Evolutionary conservation across 2,113 vertebrate genomes (phyloP), one percentile per base, ranked within the genome.

Genomic region (Peromyscus californicus): DNA sequence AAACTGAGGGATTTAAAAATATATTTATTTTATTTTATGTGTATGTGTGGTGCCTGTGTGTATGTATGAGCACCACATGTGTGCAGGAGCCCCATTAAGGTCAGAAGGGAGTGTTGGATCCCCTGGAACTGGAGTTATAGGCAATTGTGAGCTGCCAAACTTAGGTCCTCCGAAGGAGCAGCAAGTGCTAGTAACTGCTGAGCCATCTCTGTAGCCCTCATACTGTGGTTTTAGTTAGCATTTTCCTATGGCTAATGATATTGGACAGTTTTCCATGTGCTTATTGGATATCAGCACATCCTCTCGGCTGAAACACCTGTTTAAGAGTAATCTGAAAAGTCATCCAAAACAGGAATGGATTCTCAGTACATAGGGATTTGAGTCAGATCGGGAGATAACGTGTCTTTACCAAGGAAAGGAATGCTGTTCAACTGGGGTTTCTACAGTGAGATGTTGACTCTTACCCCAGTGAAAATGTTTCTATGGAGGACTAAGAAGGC

Each of bases 371-470:
- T 33, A 95, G 63, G 42, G 95, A 95, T 96, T 95, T 93, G 85
- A 74, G 33, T 90, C 84, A 57, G 92, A 90, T 48, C 51, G 21
- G 69, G 91, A 42, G 63, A 67, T 75, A 63, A 93, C 79, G 70
- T 65, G 24, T 15, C 65, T 95, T 96, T 91, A 96, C 33, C 69
- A 92, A 96, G 74, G 75, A 97, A 96, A 94, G 22, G 93, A 97
- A 84, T 95, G 61, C 21, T 93, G 67, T 86, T 93, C 39, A 89
- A 42, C 57, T 63, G 42, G 57, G 42, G 82, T 89, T 92, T 79
- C 91, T 85, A 54, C 33, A 85, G 75, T 51, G 75, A 67, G 42
- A 94, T 31, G 57, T 67, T 90, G 93, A 88, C 72, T 89, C 80
- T 95, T 95, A 90, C 1, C 33, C n/a, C 31, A 39, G 61, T 90